A percentile compares a stretch with the other conserved stretches of the same genome.
phyloP scores from a whole-genome alignment of 2,888 invertebrate genomes.

The Phyllotreta cruciferae region DNA sequence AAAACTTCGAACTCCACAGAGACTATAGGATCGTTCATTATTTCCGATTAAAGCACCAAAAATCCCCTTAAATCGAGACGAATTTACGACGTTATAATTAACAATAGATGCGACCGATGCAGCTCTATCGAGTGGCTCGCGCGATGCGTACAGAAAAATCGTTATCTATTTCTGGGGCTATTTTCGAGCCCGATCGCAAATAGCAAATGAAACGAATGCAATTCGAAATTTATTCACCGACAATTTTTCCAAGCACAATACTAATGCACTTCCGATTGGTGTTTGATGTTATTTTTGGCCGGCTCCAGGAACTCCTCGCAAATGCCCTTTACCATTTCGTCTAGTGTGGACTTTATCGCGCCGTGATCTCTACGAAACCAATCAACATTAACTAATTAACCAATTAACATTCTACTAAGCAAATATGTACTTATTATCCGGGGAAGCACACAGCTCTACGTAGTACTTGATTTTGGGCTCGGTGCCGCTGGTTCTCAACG shows the following conservation, averaged over 20 bases:
- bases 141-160: too few relatives aligned
- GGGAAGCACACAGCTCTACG: slow-evolving; percentile 82
- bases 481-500: slow-evolving; percentile 95
- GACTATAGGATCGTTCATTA: slow-evolving; percentile 66
- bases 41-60: too few relatives aligned
- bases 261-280: slow-evolving; percentile 40
- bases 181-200: too few relatives aligned
- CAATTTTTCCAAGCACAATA: too few relatives aligned
- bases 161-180: too few relatives aligned
- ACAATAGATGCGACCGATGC: too few relatives aligned
- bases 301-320: slow-evolving; percentile 85
- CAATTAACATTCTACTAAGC: not conserved
- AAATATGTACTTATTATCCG: slow-evolving; percentile 66
- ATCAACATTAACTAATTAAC: not conserved
- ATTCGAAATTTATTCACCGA: not conserved
- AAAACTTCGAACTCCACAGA: slow-evolving; percentile 91
- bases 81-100: too few relatives aligned
- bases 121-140: too few relatives aligned
- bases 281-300: slow-evolving; percentile 68
- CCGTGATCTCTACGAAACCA: slow-evolving; percentile 72
- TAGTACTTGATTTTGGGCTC: slow-evolving; percentile 99
- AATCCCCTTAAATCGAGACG: too few relatives aligned
- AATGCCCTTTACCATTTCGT: slow-evolving; percentile 78
- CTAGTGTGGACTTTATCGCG: slow-evolving; percentile 67
- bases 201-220: too few relatives aligned